phyloP scores from a whole-genome alignment of 2,113 vertebrate species.

The Coregonus clupeaformis region DNA sequence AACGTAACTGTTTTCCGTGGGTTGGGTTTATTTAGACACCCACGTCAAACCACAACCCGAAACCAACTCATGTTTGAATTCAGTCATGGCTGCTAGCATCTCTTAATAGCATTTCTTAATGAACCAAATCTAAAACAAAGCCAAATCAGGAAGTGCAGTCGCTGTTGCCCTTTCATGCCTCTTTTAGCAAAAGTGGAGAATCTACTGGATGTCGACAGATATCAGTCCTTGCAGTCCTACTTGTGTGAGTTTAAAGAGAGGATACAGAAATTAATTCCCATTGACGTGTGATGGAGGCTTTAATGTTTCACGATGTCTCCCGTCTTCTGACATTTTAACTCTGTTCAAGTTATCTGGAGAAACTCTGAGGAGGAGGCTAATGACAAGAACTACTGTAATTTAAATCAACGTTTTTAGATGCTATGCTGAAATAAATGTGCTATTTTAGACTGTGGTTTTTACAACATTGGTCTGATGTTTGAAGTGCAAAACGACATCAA shows the following conservation, averaged over 20 bases:
- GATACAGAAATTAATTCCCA: constrained; percentile 26
- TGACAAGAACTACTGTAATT: not conserved
- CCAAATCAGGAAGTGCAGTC: too few species aligned
- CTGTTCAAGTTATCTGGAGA: not conserved
- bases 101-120: too few species aligned
- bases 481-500: not conserved
- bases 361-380: not conserved
- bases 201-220: constrained; percentile 26
- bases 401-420: not conserved
- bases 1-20: too few species aligned
- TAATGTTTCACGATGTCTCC: constrained; percentile 11
- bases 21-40: too few species aligned
- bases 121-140: too few species aligned
- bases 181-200: constrained; percentile 34
- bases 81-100: too few species aligned
- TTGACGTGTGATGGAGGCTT: constrained; percentile 12
- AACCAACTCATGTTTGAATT: too few species aligned
- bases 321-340: not conserved
- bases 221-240: constrained; percentile 34
- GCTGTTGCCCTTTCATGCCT: not conserved
- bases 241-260: constrained; percentile 23
- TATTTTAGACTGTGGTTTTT: constrained; percentile 7
- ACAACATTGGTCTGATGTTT: not conserved
- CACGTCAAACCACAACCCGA: too few species aligned
- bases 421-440: not conserved